Evolutionary conservation across 1,140 invertebrate genomes (phyloP).

Genomic region (Amphibalanus amphitrite): DNA sequence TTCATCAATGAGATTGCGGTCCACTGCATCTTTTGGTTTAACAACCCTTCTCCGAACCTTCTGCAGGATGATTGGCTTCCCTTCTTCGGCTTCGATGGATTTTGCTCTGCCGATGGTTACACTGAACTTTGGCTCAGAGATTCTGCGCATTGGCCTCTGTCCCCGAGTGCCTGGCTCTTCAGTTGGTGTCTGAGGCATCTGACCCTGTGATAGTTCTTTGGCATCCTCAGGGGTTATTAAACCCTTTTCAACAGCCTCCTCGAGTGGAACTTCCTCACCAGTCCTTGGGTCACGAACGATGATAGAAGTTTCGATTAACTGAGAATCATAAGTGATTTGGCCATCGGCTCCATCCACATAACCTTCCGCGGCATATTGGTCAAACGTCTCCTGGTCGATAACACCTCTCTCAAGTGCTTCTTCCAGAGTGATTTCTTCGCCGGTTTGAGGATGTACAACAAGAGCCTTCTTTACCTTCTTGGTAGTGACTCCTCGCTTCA

Average conservation of each 20-base stretch:
- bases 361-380: conserved; percentile 20
- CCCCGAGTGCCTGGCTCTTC: not conserved
- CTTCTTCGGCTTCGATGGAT: conserved; percentile 35
- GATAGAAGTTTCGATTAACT: conserved; percentile 14
- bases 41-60: conserved; percentile 56
- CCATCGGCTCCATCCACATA: conserved; percentile 12
- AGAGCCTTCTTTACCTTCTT: not conserved
- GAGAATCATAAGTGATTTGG: not conserved
- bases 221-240: conserved; percentile 28
- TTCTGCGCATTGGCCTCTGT: not conserved
- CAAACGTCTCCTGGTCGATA: conserved; percentile 49
- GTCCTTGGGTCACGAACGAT: conserved; percentile 51
- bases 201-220: conserved; percentile 18
- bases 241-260: conserved; percentile 39
- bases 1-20: conserved; percentile 52
- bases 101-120: conserved; percentile 40
- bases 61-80: conserved; percentile 51
- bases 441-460: conserved; percentile 16
- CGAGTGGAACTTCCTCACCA: conserved; percentile 50
- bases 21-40: conserved; percentile 46
- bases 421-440: conserved; percentile 18
- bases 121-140: conserved; percentile 45
- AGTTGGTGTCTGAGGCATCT: not conserved
- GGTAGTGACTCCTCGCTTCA: not conserved
- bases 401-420: conserved; percentile 37